Evolutionary conservation across 2,888 invertebrate species (phyloP).

Genomic region (Drosophila gaucha): DNA sequence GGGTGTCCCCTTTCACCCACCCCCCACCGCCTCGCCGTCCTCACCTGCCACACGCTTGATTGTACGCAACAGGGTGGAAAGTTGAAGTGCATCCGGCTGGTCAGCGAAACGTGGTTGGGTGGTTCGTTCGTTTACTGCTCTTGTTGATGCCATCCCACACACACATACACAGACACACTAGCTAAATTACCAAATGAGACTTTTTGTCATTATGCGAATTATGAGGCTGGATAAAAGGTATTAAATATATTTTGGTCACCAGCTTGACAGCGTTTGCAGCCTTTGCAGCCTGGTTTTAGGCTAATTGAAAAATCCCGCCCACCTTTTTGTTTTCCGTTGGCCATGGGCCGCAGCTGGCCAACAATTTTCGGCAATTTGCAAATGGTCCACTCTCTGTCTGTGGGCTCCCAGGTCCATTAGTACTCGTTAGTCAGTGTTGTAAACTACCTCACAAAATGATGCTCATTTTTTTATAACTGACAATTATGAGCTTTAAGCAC

Average conservation of each 20-base stretch:
- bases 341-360: conserved; percentile 43
- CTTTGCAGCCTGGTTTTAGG: conserved; percentile 67
- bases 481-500: conserved; percentile 20
- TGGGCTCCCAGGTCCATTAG: conserved; percentile 34
- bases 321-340: conserved; percentile 6
- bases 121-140: conserved; percentile 37
- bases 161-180: conserved; percentile 8
- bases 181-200: conserved; percentile 78
- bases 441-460: conserved; percentile 17
- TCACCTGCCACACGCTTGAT: conserved; percentile 38
- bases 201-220: conserved; percentile 82
- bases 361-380: conserved; percentile 58
- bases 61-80: conserved; percentile 84
- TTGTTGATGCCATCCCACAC: conserved; percentile 60
- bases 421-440: conserved; percentile 7
- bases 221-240: conserved; percentile 82
- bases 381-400: conserved; percentile 36
- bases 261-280: conserved; percentile 44
- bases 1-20: conserved; percentile 27
- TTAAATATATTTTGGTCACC: conserved; percentile 73
- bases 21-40: not conserved
- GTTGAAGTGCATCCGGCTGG: conserved; percentile 81
- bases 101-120: conserved; percentile 57
- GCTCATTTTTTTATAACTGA: conserved; percentile 24
- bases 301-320: conserved; percentile 76